A percentile compares a stretch with the other conserved stretches of the same genome.
phyloP scores from a whole-genome alignment of 2,113 vertebrate species.

The Proterorhinus semilunaris region DNA sequence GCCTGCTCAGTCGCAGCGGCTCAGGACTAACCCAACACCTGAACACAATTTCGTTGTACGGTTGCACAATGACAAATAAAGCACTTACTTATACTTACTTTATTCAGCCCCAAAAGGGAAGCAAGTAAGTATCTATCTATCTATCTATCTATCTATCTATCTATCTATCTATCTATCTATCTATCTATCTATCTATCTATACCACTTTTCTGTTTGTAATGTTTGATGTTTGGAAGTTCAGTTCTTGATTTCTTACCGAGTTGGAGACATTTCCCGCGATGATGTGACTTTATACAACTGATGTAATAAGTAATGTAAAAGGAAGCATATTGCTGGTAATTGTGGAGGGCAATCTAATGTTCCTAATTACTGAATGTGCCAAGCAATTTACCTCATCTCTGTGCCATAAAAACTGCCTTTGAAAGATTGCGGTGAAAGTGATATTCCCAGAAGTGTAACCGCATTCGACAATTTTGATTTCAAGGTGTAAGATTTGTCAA shows the following conservation, averaged over 20 bases:
- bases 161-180: too few species aligned
- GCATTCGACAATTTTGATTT: constrained; percentile 21
- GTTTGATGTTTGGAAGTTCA: constrained; percentile 20
- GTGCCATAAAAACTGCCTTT: constrained; percentile 3
- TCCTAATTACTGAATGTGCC: constrained; percentile 7
- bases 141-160: too few species aligned
- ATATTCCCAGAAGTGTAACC: constrained; percentile 12
- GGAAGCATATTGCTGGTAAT: constrained; percentile 14
- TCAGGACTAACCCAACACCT: too few species aligned
- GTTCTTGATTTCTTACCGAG: constrained; percentile 42
- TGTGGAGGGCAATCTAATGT: neutral
- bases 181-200: too few species aligned
- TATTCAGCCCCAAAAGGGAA: too few species aligned
- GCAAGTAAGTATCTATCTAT: too few species aligned
- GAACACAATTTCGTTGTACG: too few species aligned
- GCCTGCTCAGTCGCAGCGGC: too few species aligned
- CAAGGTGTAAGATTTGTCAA: constrained; percentile 34
- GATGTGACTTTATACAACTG: constrained; percentile 39
- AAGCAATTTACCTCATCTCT: constrained; percentile 19
- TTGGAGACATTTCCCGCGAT: constrained; percentile 29
- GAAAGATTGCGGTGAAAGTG: constrained; percentile 21
- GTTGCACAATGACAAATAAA: too few species aligned
- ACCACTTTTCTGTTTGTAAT: constrained; percentile 14
- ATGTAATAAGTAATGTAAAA: constrained; percentile 25
- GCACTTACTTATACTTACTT: too few species aligned